phyloP scores from a whole-genome alignment of 2,797 vertebrate species.

The Erpetoichthys calabaricus region DNA sequence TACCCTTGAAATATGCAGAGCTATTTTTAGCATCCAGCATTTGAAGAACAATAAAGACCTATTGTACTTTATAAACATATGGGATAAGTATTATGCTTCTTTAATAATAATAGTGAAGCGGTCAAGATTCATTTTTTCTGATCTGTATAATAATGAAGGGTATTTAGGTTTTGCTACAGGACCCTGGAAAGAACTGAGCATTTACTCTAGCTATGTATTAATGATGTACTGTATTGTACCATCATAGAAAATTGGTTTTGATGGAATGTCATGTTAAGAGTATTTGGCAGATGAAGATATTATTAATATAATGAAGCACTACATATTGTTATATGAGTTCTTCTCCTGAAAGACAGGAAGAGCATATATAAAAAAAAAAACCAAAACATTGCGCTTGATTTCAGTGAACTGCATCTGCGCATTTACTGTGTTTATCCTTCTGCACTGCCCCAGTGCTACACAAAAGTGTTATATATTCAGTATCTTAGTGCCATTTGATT shows the following conservation, averaged over 20 bases:
- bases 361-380: too few species aligned
- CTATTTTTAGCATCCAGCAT: neutral
- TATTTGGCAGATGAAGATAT: conserved; percentile 11
- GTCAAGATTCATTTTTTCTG: conserved; percentile 18
- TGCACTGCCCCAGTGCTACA: too few species aligned
- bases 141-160: conserved; percentile 21
- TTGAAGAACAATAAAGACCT: neutral
- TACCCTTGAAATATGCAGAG: conserved; percentile 21
- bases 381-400: too few species aligned
- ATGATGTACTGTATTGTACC: too few species aligned
- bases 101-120: conserved; percentile 21
- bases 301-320: conserved; percentile 7
- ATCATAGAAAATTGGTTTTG: neutral
- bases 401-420: too few species aligned
- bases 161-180: conserved; percentile 3
- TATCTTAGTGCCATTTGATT: too few species aligned
- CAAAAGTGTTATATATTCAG: too few species aligned
- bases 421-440: too few species aligned
- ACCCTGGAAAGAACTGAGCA: conserved; percentile 10
- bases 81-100: conserved; percentile 12
- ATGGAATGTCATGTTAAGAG: neutral
- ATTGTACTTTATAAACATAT: conserved; percentile 4
- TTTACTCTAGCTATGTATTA: neutral
- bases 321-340: neutral
- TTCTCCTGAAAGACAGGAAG: too few species aligned